Evolutionary conservation across 2,888 invertebrate species (phyloP), one percentile per base, ranked within the genome.

Genomic region (Andrena fulva): DNA sequence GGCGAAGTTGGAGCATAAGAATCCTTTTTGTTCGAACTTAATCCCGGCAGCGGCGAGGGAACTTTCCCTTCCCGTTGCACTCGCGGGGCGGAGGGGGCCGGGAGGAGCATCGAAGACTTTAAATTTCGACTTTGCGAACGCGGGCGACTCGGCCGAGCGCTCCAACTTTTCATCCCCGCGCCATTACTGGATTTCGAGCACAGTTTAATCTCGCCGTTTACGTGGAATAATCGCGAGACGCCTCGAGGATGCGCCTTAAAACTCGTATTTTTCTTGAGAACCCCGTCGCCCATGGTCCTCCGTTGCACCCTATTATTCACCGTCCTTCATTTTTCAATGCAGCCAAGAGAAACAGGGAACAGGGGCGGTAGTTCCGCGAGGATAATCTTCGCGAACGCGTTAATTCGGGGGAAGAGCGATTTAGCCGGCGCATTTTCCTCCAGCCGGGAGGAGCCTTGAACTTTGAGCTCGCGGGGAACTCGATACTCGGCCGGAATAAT

Each of bases 11-110:
- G 77, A 76, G 74, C 74, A 70, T 70, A 74, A 72, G 77, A 74
- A 80, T 77, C 64, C 83, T 85, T 82, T 87, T 83, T 85, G 87
- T 87, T 81, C 83, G 75, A 77, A 83, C 77, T 87, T 87, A 87
- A 87, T 87, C 83, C 87, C 62, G 59, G 69, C 52, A 29, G 27
- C 68, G 66, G 63, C 52, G 50, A 66, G 54, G 77, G 68, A 76
- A 82, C 63, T 73, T 74, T 73, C 59, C 63, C 73, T 70, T 31
- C 59, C 20, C 31, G 50, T 12, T 16, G 76, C 12, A 59, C 77
- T n/a, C 3, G 59, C 3, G 20, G 24, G n/a, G 42, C 20, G 29
- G 20, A 12, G 31, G 63, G 56, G 63, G 59, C 67, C 8, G 56
- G 56, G 56, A 12, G 8, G 24, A 56, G 27, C 86, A 71, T 82